Evolutionary conservation across 2,113 vertebrate species (phyloP).

Genomic region (Lepus europaeus): DNA sequence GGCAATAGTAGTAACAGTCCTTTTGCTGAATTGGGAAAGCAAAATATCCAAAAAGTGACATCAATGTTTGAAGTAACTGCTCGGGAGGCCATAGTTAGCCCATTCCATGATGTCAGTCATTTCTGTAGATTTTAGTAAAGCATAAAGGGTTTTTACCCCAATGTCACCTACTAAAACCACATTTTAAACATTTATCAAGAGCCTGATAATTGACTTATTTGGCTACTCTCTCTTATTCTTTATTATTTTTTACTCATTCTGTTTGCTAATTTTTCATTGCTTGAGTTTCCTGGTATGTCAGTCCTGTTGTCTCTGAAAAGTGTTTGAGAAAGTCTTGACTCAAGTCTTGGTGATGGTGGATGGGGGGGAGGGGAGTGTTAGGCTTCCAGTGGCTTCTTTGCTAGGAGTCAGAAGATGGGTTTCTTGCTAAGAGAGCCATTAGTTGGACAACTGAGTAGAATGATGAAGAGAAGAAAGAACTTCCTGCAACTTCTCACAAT

Average conservation of each 20-base stretch:
- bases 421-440: background rate
- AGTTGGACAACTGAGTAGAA: background rate
- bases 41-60: background rate
- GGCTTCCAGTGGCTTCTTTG: background rate
- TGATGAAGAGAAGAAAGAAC: background rate
- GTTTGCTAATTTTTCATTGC: background rate
- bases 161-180: background rate
- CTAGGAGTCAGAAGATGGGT: background rate
- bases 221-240: background rate
- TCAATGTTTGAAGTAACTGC: constrained; percentile 7
- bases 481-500: no score
- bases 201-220: background rate
- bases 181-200: background rate
- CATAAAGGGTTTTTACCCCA: background rate
- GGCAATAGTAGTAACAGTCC: background rate
- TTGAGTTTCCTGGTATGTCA: background rate
- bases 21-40: constrained; percentile 3
- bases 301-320: background rate
- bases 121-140: background rate
- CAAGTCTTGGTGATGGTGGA: background rate
- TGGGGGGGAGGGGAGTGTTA: background rate
- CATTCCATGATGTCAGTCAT: background rate
- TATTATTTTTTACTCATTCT: background rate
- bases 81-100: background rate
- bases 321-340: background rate